Percentiles rank a stretch among this genome's conserved stretches.
Conservation (phyloP, 2,797 vertebrate species). For the Emydoidea blandingii region DNA sequence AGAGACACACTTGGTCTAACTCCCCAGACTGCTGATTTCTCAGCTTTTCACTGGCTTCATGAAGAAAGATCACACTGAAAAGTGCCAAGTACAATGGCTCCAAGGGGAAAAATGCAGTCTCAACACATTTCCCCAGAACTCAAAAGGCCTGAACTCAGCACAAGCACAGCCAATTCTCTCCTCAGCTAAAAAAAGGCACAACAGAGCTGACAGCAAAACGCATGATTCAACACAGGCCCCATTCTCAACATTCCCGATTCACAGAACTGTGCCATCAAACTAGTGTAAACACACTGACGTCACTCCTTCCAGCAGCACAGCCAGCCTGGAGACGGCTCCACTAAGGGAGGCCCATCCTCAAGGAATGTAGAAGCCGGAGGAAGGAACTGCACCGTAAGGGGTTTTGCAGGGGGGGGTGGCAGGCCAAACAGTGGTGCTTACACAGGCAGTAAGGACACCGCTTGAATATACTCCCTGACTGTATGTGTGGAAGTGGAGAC, state of each 20-base stretch:
- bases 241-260: conserved; percentile 42
- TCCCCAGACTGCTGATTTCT: conserved; percentile 50
- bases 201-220: conserved; percentile 48
- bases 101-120: conserved; percentile 70
- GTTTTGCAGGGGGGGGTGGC: rapidly evolving
- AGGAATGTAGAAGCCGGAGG: background rate
- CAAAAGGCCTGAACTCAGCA: conserved; percentile 77
- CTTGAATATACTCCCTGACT: rapidly evolving
- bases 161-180: conserved; percentile 60
- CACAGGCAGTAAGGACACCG: rapidly evolving
- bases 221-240: conserved; percentile 45
- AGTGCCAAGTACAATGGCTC: conserved; percentile 61
- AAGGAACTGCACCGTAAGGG: background rate
- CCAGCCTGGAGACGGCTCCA: background rate
- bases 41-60: conserved; percentile 73
- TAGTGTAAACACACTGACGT: conserved; percentile 60
- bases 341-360: background rate
- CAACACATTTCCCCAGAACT: conserved; percentile 59
- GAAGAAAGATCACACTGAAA: conserved; percentile 73
- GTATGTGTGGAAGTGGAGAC: rapidly evolving
- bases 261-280: conserved; percentile 50
- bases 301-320: background rate
- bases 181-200: conserved; percentile 33
- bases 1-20: conserved; percentile 21
- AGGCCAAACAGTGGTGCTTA: rapidly evolving